Conservation (phyloP, 2,113 vertebrate species). For the Numida meleagris region DNA sequence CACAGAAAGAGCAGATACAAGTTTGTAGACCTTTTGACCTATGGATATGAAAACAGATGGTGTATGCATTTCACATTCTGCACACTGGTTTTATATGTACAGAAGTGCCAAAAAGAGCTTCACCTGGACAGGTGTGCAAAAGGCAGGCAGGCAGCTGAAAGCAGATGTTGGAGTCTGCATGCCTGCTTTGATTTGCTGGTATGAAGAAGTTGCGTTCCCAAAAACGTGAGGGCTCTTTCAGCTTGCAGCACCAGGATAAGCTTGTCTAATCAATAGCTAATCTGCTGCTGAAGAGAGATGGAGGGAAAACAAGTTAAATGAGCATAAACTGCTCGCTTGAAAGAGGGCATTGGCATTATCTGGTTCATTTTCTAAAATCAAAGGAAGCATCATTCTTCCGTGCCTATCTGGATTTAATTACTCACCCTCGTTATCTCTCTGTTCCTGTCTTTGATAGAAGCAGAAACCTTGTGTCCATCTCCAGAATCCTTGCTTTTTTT, state of each 20-base stretch:
- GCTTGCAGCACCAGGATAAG: not conserved
- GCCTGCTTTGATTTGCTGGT: not conserved
- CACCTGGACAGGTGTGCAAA: not conserved
- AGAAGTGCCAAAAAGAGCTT: not conserved
- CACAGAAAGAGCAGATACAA: not conserved
- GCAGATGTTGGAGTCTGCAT: not conserved
- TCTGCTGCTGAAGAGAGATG: not conserved
- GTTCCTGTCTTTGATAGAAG: not conserved
- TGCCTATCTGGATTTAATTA: constrained; percentile 7
- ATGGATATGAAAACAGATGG: not conserved
- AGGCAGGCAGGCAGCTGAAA: not conserved
- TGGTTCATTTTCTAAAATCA: constrained; percentile 39
- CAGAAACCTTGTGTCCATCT: not conserved
- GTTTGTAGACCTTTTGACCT: not conserved
- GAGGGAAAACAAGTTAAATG: constrained; percentile 1
- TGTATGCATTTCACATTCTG: not conserved
- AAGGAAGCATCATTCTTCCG: not conserved
- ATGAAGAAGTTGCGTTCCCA: not conserved
- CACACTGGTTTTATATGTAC: not conserved
- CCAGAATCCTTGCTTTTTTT: not conserved
- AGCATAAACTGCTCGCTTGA: not conserved
- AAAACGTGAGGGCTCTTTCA: not conserved
- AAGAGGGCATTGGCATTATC: constrained; percentile 16
- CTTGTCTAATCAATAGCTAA: constrained; percentile 28
- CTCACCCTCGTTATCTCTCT: not conserved